phyloP scores from a whole-genome alignment of 2,113 vertebrate genomes.

The Atrichornis clamosus region DNA sequence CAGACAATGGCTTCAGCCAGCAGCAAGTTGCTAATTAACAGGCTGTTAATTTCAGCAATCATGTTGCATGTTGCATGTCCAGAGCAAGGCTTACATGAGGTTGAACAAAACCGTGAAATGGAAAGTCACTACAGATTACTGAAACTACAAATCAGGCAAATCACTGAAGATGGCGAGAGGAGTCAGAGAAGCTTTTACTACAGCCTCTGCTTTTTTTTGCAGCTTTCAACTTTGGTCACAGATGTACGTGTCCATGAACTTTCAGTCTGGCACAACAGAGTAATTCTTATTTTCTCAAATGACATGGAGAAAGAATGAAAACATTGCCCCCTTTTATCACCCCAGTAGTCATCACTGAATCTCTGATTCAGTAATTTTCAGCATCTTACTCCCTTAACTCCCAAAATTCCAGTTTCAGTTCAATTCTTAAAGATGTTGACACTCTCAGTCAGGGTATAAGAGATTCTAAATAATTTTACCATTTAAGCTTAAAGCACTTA shows the following conservation, averaged over 20 bases:
- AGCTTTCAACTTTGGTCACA: background rate
- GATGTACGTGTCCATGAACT: background rate
- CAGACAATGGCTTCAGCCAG: background rate
- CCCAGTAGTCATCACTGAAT: background rate
- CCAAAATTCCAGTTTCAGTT: background rate
- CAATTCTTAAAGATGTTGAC: background rate
- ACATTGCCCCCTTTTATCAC: background rate
- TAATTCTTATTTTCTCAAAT: background rate
- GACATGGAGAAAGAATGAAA: background rate
- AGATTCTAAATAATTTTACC: background rate
- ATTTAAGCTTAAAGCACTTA: background rate
- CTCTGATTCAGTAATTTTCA: background rate
- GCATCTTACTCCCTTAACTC: background rate
- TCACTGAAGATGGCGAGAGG: background rate
- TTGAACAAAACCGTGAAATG: background rate
- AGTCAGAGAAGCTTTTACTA: background rate
- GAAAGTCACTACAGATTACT: background rate
- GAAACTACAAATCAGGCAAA: background rate
- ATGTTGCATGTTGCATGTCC: background rate
- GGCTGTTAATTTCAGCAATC: background rate
- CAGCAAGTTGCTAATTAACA: background rate
- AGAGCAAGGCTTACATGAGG: background rate
- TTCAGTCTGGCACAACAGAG: background rate
- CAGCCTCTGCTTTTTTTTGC: background rate
- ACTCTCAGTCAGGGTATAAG: background rate